These are phyloP conservation scores for Chlorocebus sabaeus DNA, from an alignment of 2,113 vertebrate species.

Conservation along the genomic window DNA sequence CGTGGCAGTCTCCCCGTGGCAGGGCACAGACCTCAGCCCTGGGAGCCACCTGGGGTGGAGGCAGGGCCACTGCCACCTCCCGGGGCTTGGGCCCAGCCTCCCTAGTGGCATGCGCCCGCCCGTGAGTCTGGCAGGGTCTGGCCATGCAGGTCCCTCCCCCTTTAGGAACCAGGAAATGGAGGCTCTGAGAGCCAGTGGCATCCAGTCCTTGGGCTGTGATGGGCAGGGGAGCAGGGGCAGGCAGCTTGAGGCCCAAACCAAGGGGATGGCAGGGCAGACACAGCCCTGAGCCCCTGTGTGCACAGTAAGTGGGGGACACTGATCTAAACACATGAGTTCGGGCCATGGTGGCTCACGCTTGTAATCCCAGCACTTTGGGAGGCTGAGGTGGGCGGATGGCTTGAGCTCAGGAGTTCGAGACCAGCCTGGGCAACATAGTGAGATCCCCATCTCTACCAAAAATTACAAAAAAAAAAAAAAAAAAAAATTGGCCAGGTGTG, in stretches of 20 bases:
- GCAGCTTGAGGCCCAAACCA: neutral
- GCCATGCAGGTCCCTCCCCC: neutral
- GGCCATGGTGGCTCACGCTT: too few relatives aligned
- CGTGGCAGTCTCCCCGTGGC: neutral
- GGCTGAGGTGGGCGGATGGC: too few relatives aligned
- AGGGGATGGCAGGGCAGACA: fast-evolving
- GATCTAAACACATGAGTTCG: too few relatives aligned
- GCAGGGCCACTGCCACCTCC: neutral
- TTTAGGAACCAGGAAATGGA: neutral
- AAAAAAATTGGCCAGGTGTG: too few relatives aligned
- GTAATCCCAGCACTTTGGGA: too few relatives aligned
- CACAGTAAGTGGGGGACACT: neutral
- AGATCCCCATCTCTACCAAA: too few relatives aligned
- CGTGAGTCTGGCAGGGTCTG: neutral
- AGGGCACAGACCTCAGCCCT: neutral
- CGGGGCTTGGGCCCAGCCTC: neutral
- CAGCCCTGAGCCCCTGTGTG: neutral
- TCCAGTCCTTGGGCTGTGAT: neutral
- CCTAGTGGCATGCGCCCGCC: neutral
- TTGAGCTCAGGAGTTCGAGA: too few relatives aligned
- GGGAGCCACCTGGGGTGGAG: neutral
- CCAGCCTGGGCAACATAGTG: too few relatives aligned
- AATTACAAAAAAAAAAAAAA: too few relatives aligned
- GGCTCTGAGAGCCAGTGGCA: neutral
- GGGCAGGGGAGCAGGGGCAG: neutral